Evolutionary conservation across 2,888 invertebrate genomes (phyloP).

Genomic region (Scaptodrosophila latifasciaeformis): DNA sequence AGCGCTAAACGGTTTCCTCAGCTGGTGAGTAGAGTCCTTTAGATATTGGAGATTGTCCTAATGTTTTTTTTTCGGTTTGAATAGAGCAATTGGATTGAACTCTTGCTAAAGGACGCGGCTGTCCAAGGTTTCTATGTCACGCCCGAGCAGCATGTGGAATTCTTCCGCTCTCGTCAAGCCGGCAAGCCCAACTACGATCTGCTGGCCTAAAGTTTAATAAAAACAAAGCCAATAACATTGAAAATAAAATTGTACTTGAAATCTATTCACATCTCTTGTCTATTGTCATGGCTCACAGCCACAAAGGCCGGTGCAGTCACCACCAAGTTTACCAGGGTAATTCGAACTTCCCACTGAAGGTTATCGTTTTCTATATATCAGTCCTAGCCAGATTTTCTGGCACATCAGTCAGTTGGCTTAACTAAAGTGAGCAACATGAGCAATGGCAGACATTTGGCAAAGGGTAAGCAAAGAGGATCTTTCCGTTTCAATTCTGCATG

Average conservation of each 20-base stretch:
- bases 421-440: slow-evolving; percentile 48
- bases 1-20: slow-evolving; percentile 37
- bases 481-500: background rate
- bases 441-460: slow-evolving; percentile 57
- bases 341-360: slow-evolving; percentile 33
- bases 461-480: slow-evolving; percentile 34
- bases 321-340: slow-evolving; percentile 48
- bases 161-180: slow-evolving; percentile 79
- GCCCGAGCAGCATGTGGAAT: slow-evolving; percentile 84
- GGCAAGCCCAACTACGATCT: slow-evolving; percentile 78
- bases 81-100: slow-evolving; percentile 81
- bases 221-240: background rate
- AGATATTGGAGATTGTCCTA: too few species aligned
- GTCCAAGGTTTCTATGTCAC: slow-evolving; percentile 82
- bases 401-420: too few species aligned
- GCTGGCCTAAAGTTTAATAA: slow-evolving; percentile 21
- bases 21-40: slow-evolving; percentile 22
- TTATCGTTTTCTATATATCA: slow-evolving; percentile 23
- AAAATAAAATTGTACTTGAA: background rate
- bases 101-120: slow-evolving; percentile 82
- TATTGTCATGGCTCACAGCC: slow-evolving; percentile 17
- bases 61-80: background rate
- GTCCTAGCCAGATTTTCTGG: background rate
- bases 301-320: slow-evolving; percentile 35
- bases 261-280: slow-evolving; percentile 12